Evolutionary conservation across 2,888 invertebrate genomes (phyloP), one percentile per base, ranked within the genome.

Genomic region (Sceliomorpha sp.): DNA sequence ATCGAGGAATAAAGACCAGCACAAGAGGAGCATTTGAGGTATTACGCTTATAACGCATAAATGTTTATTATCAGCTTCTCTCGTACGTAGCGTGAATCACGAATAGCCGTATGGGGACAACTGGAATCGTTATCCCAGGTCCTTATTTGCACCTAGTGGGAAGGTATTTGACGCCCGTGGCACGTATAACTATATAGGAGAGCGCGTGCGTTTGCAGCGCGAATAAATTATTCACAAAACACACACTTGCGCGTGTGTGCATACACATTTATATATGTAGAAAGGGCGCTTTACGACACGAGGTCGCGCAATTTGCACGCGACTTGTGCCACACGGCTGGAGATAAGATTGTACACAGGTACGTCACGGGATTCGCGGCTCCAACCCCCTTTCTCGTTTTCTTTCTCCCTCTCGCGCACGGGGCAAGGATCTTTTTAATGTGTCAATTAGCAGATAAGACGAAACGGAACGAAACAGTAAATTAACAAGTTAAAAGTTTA

Each of bases 1-100:
- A 55, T 39, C 27, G 56, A 64, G 50, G 55, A 42, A 27, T 29
- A 45, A 13, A 31, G 55, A 29, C 58, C 29, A 37, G 37, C 31
- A 5, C 5, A 31, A 45, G 29, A 12, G 20, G 55, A 42, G 59
- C 55, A 59, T 67, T 59, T 48, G 59, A 67, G 37, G 48, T 27
- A 67, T 67, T 67, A 59, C 44, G 59, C 55, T 67, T 55, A 59
- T 59, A 24, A 53, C 53, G 42, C 55, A 67, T 67, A 59, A 67
- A 59, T 60, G 59, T 67, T 67, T 67, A 67, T 60, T 60, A 67
- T 67, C 59, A 24, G 53, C 42, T 55, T 48, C 67, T 31, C 31
- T 55, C 42, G 53, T 60, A 67, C 59, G 67, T 59, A 60, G 32
- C 37, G 34, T 67, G 67, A 67, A 67, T 67, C 59, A 67, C 53